Evolutionary conservation across 2,113 vertebrate species (phyloP), one percentile per base, ranked within the genome.

Genomic region (Perccottus glenii): DNA sequence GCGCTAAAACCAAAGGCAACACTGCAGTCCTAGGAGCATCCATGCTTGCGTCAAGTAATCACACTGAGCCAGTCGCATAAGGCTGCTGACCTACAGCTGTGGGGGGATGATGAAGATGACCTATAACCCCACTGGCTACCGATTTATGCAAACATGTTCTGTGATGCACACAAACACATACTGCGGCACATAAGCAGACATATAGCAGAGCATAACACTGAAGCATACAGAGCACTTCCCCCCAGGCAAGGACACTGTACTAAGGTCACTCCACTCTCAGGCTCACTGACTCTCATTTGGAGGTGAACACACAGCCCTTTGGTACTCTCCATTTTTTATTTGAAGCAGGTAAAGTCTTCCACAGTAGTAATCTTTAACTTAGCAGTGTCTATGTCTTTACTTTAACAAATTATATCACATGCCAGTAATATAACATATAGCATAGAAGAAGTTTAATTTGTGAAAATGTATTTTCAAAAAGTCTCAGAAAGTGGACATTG

Each of bases 211-310:
- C 5, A 6, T 27, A 27, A 27, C 19, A 27, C 52, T 40, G 15
- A 52, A 61, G 6, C 70, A 72, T 53, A 65, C 67, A 71, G 78
- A 62, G 51, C 67, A 80, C 44, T 53, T 60, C 70, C 82, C 81
- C 75, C 64, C 66, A 67, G 81, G 87, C 77, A 86, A 90, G 87
- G 87, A 60, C 85, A 59, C 70, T 60, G 57, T 45, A 48, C 65
- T 45, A 74, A 79, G 84, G 88, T 88, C 86, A 75, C 62, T 53
- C 67, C 62, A 36, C 19, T 58, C 61, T 60, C 55, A 14, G 55
- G 63, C 70, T 73, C 68, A 53, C 12, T 65, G 72, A 60, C 66
- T 64, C 64, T 49, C 14, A 33, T 49, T 61, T 66, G 11, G 67
- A 81, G 66, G 67, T 64, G 78, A 82, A 12, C 2, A 72, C 14